A percentile compares a stretch with the other conserved stretches of the same genome.
Evolutionary conservation across 2,797 vertebrate species (phyloP).

Genomic region (Poeciliopsis gracilis): DNA sequence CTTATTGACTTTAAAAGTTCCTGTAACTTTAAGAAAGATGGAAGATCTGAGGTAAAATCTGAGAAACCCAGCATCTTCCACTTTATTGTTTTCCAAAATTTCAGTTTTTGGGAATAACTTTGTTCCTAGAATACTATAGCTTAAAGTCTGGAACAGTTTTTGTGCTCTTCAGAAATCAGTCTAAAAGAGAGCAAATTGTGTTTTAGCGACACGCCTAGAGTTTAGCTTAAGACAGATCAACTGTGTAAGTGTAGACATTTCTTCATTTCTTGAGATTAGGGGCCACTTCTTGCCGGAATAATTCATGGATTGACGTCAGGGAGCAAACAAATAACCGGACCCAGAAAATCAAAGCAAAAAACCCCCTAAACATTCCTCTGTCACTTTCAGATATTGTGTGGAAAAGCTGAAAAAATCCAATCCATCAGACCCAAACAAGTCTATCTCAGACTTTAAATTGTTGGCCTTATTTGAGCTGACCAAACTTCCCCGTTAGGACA

Average conservation of each 20-base stretch:
- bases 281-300: background rate
- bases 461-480: slow-evolving; percentile 1
- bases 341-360: background rate
- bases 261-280: background rate
- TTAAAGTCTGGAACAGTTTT: background rate
- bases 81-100: background rate
- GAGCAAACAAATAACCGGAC: background rate
- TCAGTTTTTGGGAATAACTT: background rate
- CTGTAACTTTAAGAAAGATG: background rate
- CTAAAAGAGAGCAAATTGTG: background rate
- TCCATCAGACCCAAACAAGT: background rate
- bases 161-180: background rate
- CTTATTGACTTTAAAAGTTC: no score
- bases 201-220: background rate
- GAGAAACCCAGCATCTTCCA: background rate
- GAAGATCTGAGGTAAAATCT: background rate
- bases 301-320: background rate
- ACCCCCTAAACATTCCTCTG: background rate
- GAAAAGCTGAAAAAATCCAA: background rate
- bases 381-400: background rate
- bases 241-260: background rate
- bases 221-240: background rate
- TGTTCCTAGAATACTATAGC: background rate
- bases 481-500: slow-evolving; percentile 28
- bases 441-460: background rate